phyloP scores from a whole-genome alignment of 2,113 vertebrate genomes.

The Odobenus rosmarus region DNA sequence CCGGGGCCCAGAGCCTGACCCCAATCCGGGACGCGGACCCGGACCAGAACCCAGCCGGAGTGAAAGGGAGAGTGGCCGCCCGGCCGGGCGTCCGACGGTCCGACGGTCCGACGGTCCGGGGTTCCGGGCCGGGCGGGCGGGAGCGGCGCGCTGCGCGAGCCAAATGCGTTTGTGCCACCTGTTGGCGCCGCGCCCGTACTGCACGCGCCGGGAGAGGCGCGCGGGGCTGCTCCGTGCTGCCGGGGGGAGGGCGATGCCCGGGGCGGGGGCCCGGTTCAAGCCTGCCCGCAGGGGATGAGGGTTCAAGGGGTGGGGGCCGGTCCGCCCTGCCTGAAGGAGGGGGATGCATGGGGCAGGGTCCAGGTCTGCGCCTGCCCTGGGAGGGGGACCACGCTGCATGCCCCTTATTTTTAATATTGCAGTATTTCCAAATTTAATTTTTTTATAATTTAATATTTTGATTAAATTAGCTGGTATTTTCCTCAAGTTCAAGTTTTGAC shows the following conservation, averaged over 20 bases:
- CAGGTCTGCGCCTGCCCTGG: neutral
- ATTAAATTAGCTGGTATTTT: neutral
- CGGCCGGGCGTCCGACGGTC: neutral
- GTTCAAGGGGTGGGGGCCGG: too few species aligned
- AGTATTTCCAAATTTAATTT: neutral
- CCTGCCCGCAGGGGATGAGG: too few species aligned
- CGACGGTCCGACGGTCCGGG: neutral
- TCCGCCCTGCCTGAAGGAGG: neutral
- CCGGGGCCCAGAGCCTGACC: accelerated
- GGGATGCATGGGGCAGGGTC: too few species aligned
- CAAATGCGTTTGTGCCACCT: conserved; percentile 90
- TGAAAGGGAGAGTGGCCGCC: neutral
- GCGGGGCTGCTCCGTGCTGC: neutral
- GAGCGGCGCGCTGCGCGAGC: conserved; percentile 82
- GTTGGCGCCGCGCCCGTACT: conserved; percentile 87
- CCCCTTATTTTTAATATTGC: neutral
- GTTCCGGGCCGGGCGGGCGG: accelerated
- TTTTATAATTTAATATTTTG: neutral
- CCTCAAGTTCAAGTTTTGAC: neutral
- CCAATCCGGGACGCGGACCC: too few species aligned
- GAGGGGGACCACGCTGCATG: neutral
- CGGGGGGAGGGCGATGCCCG: too few species aligned
- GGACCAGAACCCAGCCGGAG: accelerated
- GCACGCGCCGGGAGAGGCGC: conserved; percentile 62
- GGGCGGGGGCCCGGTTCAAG: too few species aligned